phyloP scores from a whole-genome alignment of 2,113 vertebrate genomes.

The Choloepus hoffmanni region DNA sequence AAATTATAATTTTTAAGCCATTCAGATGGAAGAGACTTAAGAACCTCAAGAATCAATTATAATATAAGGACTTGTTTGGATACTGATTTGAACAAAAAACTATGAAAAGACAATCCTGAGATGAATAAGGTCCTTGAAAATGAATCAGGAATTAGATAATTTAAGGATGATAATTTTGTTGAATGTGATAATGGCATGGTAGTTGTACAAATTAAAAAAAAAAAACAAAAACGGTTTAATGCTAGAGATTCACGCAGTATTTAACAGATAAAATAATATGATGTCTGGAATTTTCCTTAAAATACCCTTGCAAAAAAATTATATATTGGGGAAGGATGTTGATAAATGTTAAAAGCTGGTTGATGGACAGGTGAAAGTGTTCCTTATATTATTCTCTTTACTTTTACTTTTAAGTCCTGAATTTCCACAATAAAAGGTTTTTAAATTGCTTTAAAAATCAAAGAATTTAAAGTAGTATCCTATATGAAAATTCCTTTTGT shows the following conservation, averaged over 20 bases:
- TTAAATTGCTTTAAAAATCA: not conserved
- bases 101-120: not conserved
- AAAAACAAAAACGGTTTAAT: not conserved
- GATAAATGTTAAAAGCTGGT: not conserved
- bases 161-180: slow-evolving; percentile 36
- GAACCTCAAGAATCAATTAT: slow-evolving; percentile 1
- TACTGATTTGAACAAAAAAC: slow-evolving; percentile 10
- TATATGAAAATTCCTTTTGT: not conserved
- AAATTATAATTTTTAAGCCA: not conserved
- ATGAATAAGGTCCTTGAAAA: not conserved
- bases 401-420: not conserved
- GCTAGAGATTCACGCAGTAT: not conserved
- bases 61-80: not conserved
- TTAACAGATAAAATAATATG: not conserved
- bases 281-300: not conserved
- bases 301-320: not conserved
- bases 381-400: not conserved
- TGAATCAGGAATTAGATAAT: not conserved
- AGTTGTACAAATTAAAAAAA: not conserved
- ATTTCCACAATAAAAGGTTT: not conserved
- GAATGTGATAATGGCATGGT: not conserved
- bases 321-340: not conserved
- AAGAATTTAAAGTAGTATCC: not conserved
- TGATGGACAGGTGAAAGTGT: not conserved
- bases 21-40: not conserved